Conservation (phyloP, 1,140 invertebrate species). For the Drosophila mauritiana region DNA sequence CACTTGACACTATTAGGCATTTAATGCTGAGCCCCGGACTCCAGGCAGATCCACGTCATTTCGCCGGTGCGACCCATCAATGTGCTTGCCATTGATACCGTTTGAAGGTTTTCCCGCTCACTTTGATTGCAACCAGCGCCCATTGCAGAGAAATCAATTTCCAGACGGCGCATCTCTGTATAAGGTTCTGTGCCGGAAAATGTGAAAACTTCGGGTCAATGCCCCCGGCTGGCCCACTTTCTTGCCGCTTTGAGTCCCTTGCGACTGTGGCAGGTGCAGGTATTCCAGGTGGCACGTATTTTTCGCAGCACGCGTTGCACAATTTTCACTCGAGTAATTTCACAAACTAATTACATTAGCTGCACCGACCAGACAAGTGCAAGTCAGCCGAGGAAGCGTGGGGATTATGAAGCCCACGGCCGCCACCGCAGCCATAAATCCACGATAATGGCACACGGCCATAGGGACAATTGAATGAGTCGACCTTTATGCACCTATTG, state of each 20-base stretch:
- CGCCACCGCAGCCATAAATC: conserved; percentile 37
- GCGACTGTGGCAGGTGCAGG: conserved; percentile 6
- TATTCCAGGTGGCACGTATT: conserved; percentile 17
- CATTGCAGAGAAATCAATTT: conserved; percentile 3
- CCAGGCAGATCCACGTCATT: neutral
- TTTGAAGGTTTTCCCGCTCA: conserved; percentile 39
- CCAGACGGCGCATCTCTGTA: conserved; percentile 4
- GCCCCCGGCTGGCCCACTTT: conserved; percentile 16
- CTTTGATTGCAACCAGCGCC: conserved; percentile 22
- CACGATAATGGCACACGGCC: conserved; percentile 2
- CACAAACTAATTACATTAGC: conserved; percentile 62
- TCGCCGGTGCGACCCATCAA: conserved; percentile 16
- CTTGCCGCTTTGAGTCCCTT: neutral
- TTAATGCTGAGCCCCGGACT: conserved; percentile 20
- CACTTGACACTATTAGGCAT: conserved; percentile 42
- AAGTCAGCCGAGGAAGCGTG: conserved; percentile 5
- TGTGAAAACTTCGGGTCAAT: conserved; percentile 27
- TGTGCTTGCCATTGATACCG: conserved; percentile 35
- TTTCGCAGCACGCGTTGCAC: conserved; percentile 23
- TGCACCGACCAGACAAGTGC: conserved; percentile 34
- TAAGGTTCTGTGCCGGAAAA: conserved; percentile 13
- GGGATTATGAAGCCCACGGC: neutral
- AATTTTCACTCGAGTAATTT: conserved; percentile 46
- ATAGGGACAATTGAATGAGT: neutral
- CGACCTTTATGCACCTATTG: neutral